Percentiles rank a stretch among this genome's conserved stretches.
phyloP scores from a whole-genome alignment of 1,140 invertebrate genomes.

The Scaptomyza hsui region DNA sequence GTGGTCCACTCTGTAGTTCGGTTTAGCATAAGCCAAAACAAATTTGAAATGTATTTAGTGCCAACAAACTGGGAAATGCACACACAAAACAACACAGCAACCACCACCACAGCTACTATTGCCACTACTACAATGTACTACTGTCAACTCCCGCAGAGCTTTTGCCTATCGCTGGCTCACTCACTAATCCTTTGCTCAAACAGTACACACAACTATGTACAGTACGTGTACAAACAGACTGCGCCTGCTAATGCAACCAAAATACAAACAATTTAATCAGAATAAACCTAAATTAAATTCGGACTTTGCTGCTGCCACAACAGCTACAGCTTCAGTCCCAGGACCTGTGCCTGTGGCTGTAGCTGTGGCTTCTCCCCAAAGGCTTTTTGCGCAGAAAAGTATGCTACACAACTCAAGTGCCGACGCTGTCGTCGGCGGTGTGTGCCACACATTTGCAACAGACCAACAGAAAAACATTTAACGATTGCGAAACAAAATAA shows the following conservation, averaged over 20 bases:
- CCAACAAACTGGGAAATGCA: conserved; percentile 54
- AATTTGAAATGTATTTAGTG: conserved; percentile 81
- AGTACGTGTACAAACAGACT: conserved; percentile 38
- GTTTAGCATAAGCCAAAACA: conserved; percentile 72
- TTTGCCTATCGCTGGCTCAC: conserved; percentile 34
- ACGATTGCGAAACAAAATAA: conserved; percentile 52
- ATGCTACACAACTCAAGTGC: conserved; percentile 74
- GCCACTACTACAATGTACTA: conserved; percentile 1
- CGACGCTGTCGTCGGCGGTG: conserved; percentile 55
- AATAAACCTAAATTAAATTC: conserved; percentile 80
- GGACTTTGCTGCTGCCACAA: conserved; percentile 33
- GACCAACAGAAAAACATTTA: conserved; percentile 67
- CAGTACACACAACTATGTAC: conserved; percentile 42
- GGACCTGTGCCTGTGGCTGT: conserved; percentile 40
- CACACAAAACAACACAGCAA: not conserved
- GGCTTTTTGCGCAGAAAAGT: conserved; percentile 76
- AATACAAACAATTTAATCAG: conserved; percentile 81
- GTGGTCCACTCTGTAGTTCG: conserved; percentile 45
- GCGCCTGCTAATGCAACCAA: conserved; percentile 71
- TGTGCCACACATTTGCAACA: conserved; percentile 50
- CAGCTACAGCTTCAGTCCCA: not conserved
- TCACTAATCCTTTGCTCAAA: conserved; percentile 68
- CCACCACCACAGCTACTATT: not conserved
- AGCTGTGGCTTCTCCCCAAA: conserved; percentile 39
- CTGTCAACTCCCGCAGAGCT: conserved; percentile 11